These are phyloP conservation scores for Drosophila truncata DNA, from an alignment of 1,140 invertebrate genomes.

Conservation along the genomic window DNA sequence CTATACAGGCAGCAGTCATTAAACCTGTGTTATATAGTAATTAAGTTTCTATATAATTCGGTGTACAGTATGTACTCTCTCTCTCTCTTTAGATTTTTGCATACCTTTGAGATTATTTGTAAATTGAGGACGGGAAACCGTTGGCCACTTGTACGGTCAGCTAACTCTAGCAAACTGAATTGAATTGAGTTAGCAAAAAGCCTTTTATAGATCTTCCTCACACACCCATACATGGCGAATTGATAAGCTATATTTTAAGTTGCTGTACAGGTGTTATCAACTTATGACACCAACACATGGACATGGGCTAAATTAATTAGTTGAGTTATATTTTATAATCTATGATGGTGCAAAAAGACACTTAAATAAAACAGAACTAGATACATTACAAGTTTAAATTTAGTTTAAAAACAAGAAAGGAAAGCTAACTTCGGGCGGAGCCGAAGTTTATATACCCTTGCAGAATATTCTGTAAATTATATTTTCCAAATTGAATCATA, in stretches of 20 bases:
- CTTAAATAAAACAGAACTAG: neutral
- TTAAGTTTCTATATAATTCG: slow-evolving; percentile 9
- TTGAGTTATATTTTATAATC: slow-evolving; percentile 8
- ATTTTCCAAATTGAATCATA: too few species aligned
- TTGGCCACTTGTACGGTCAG: slow-evolving; percentile 23
- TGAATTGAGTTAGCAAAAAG: slow-evolving; percentile 12
- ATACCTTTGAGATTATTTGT: slow-evolving; percentile 40
- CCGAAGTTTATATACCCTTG: too few species aligned
- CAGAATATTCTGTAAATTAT: too few species aligned
- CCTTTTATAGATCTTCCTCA: slow-evolving; percentile 28
- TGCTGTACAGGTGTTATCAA: slow-evolving; percentile 20
- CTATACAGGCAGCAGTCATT: neutral
- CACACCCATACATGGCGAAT: slow-evolving; percentile 3
- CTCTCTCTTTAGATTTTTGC: slow-evolving; percentile 24
- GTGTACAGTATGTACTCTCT: slow-evolving; percentile 4
- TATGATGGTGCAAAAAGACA: slow-evolving; percentile 6
- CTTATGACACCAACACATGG: slow-evolving; percentile 12
- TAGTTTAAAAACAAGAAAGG: neutral
- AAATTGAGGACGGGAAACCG: slow-evolving; percentile 1
- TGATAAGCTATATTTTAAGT: slow-evolving; percentile 17
- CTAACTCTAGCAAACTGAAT: slow-evolving; percentile 39
- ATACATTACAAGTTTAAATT: neutral
- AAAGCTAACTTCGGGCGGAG: too few species aligned
- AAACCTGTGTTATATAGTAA: slow-evolving; percentile 5
- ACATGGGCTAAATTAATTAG: slow-evolving; percentile 15